Evolutionary conservation across 2,888 invertebrate genomes (phyloP), one percentile per base, ranked within the genome.

Genomic region (Campopleginae sp.): DNA sequence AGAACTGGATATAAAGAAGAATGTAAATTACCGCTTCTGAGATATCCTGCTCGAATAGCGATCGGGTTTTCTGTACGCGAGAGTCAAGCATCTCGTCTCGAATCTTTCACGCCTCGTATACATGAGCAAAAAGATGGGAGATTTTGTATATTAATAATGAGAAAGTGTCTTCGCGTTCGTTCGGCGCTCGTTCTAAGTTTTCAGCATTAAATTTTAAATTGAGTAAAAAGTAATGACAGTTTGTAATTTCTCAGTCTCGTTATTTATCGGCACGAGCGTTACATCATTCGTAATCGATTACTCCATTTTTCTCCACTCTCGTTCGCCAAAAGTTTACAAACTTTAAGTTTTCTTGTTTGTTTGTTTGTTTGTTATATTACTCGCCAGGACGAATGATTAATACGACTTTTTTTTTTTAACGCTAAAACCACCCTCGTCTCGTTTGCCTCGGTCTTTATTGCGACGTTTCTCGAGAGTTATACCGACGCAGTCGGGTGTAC

Each of bases 21-120:
- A 91, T 91, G 91, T 91, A 92, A 91, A 92, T 91, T 90, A 88
- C 88, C 65, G 31, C 74, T 80, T 42, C 71, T 63, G 71, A 33
- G 71, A 23, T 80, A 80, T 80, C 74, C 58, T 58, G 54, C 66
- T 66, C 38, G 31, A 33, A 8, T 63, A 23, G 31, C 54, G 42
- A 27, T 42, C 14, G 66, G 19, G 48, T 48, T 58, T 19, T 54
- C 38, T 12, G 42, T 61, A 2, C 17, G 17, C 17, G 14, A 70
- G 48, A 44, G 70, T 51, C 4, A 23, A 54, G 38, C 19, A 51
- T 75, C 46, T 19, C 7, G 4, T 48, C 48, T 63, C n/a, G 7
- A n/a, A 75, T 75, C 74, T 61, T 63, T 75, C 46, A 44, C 58
- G 74, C 74, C 58, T 58, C 27, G 14, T 58, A 12, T 58, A 14